Evolutionary conservation across 2,113 vertebrate species (phyloP).

Genomic region (Bagarius yarrelli): DNA sequence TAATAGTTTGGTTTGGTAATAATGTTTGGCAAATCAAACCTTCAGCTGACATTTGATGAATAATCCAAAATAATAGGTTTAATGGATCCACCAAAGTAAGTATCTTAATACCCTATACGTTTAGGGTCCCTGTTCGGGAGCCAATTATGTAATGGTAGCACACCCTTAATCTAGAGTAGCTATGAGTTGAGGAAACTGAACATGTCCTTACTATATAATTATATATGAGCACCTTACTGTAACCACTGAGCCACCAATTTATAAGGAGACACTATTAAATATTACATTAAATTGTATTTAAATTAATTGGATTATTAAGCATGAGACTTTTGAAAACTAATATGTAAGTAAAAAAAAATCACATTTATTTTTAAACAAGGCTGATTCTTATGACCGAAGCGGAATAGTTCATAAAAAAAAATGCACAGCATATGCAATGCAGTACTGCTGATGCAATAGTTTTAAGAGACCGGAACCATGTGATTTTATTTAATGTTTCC

Average conservation of each 20-base stretch:
- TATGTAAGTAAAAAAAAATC: too few species aligned
- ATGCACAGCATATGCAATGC: not conserved
- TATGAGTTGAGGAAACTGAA: not conserved
- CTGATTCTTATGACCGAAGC: not conserved
- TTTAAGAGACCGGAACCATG: not conserved
- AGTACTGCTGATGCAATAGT: not conserved
- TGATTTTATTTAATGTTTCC: constrained; percentile 13
- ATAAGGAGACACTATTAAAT: not conserved
- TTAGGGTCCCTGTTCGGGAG: too few species aligned
- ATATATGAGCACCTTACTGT: not conserved
- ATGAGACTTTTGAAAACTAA: not conserved
- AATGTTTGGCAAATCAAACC: too few species aligned
- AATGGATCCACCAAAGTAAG: too few species aligned
- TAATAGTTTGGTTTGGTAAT: too few species aligned
- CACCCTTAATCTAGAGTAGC: not conserved
- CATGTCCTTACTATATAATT: not conserved
- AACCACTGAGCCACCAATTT: too few species aligned
- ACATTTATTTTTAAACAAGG: not conserved
- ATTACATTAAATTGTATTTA: not conserved
- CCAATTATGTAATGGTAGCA: too few species aligned
- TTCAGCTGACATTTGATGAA: too few species aligned
- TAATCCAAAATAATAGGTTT: too few species aligned
- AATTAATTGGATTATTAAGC: not conserved
- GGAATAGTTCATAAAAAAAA: too few species aligned
- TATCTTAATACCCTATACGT: too few species aligned